Evolutionary conservation across 2,797 vertebrate species (phyloP).

Genomic region (Alcedo atthis): DNA sequence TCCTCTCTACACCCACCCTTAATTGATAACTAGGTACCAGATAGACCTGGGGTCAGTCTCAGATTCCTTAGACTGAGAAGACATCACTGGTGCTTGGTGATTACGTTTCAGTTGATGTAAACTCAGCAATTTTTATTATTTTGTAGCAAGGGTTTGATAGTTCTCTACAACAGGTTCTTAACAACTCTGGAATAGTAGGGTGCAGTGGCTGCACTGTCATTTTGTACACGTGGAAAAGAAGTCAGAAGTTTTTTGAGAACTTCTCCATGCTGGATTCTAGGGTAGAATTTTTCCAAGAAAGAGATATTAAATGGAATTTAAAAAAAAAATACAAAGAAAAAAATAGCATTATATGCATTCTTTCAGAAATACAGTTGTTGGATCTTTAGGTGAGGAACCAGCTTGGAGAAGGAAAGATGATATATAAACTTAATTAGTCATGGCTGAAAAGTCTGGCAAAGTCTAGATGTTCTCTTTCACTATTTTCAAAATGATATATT

Average conservation of each 20-base stretch:
- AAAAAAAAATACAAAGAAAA: background rate
- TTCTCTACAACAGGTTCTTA: background rate
- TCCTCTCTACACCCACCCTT: no score
- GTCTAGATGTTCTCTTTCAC: background rate
- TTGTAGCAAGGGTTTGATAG: background rate
- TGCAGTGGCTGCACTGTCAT: background rate
- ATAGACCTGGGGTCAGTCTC: background rate
- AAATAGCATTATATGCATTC: background rate
- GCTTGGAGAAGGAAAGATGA: background rate
- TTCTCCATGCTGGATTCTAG: background rate
- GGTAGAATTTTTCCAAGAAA: background rate
- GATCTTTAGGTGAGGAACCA: background rate
- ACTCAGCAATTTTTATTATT: background rate
- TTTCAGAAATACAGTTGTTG: background rate
- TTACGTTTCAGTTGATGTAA: background rate
- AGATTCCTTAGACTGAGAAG: background rate
- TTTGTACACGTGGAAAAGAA: background rate
- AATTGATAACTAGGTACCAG: background rate
- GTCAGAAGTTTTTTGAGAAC: background rate
- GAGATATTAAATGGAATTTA: background rate
- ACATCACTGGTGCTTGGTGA: background rate
- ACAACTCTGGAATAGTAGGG: background rate
- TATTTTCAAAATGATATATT: background rate
- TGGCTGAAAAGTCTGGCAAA: background rate
- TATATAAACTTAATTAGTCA: background rate